Conservation (phyloP, 1,140 invertebrate species). For the Babylonia areolata region DNA sequence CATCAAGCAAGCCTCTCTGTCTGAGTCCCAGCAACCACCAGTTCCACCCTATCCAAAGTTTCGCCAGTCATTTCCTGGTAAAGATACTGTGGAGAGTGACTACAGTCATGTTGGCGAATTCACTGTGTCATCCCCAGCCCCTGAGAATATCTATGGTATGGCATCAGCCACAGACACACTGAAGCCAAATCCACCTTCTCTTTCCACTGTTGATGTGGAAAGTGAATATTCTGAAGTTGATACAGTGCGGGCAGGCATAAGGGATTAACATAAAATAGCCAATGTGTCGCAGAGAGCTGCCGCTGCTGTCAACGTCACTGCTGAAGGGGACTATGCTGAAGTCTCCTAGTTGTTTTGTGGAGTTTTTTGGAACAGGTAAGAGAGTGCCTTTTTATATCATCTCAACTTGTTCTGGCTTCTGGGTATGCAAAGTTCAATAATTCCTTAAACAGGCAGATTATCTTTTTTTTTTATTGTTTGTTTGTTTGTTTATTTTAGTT, state of each 20-base stretch:
- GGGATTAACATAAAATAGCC: not conserved
- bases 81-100: slow-evolving; percentile 18
- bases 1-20: slow-evolving; percentile 33
- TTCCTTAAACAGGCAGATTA: too few species aligned
- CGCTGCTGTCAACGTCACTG: not conserved
- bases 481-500: too few species aligned
- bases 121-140: not conserved
- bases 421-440: too few species aligned
- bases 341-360: not conserved
- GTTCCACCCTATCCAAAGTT: not conserved
- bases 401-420: too few species aligned
- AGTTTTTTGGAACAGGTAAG: too few species aligned
- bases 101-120: slow-evolving; percentile 30
- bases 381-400: too few species aligned
- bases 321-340: too few species aligned
- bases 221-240: slow-evolving; percentile 27
- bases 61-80: not conserved
- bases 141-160: slow-evolving; percentile 41
- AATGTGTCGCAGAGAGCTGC: not conserved
- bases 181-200: not conserved
- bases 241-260: not conserved
- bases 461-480: too few species aligned
- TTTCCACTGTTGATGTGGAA: not conserved
- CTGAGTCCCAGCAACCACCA: not conserved
- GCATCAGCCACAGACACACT: slow-evolving; percentile 29